These are phyloP conservation scores for Cosmopolites sordidus DNA, from an alignment of 2,888 invertebrate species.

Conservation along the genomic window DNA sequence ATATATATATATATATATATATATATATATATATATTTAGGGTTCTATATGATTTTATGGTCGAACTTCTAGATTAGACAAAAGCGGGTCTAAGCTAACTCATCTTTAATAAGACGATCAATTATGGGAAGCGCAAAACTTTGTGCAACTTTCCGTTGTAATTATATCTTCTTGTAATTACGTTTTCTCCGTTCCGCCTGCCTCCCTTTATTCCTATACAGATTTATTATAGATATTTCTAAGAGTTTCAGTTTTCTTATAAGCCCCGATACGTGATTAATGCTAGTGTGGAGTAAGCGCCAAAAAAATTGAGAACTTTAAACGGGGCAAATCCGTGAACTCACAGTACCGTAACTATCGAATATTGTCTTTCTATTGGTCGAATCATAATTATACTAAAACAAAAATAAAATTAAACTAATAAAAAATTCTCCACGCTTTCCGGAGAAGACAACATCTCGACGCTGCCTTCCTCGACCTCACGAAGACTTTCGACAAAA, in stretches of 20 bases:
- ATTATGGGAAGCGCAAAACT: constrained; percentile 48
- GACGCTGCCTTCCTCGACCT: too few relatives aligned
- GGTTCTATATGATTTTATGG: too few relatives aligned
- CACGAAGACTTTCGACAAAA: too few relatives aligned
- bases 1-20: too few relatives aligned
- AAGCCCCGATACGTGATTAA: constrained; percentile 27
- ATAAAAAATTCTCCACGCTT: too few relatives aligned
- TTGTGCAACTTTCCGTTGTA: constrained; percentile 46
- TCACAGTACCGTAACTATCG: too few relatives aligned
- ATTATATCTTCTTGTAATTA: constrained; percentile 48
- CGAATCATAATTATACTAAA: not conserved
- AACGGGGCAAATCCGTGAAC: constrained; percentile 7
- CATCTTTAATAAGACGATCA: constrained; percentile 52
- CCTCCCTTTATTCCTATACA: constrained; percentile 27
- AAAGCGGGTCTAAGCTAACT: constrained; percentile 45
- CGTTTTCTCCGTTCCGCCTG: constrained; percentile 24
- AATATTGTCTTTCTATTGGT: not conserved
- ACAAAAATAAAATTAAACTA: too few relatives aligned
- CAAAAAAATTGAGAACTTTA: constrained; percentile 16
- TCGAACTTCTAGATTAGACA: constrained; percentile 36
- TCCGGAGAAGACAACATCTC: too few relatives aligned
- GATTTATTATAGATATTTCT: constrained; percentile 29
- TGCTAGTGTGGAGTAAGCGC: constrained; percentile 17
- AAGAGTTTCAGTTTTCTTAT: constrained; percentile 20
- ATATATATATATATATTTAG: too few relatives aligned